Evolutionary conservation across 2,113 vertebrate species (phyloP).

Genomic region (Athene noctua): DNA sequence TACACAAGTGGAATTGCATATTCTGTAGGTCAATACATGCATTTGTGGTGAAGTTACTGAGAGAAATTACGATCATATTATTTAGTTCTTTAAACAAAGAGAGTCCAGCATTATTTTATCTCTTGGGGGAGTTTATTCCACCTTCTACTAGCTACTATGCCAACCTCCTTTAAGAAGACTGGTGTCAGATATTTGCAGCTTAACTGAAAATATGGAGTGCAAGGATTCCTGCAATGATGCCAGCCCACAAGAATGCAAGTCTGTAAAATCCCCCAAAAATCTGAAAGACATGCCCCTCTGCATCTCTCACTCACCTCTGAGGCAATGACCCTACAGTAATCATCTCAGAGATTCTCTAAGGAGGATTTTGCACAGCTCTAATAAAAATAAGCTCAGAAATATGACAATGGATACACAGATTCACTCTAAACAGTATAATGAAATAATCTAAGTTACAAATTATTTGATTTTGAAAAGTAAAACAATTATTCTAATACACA

Average conservation of each 20-base stretch:
- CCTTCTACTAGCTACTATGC: background rate
- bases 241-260: background rate
- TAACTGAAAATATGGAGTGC: background rate
- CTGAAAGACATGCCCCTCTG: accelerated
- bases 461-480: background rate
- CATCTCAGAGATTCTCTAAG: background rate
- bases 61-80: background rate
- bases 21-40: background rate
- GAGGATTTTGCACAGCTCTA: background rate
- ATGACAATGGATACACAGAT: background rate
- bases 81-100: background rate
- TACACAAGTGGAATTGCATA: background rate
- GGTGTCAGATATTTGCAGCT: background rate
- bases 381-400: background rate
- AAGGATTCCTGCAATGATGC: background rate
- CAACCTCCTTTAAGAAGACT: background rate
- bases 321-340: background rate
- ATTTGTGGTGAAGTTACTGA: background rate
- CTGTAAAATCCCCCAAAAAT: background rate
- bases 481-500: background rate
- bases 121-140: background rate
- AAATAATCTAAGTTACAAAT: background rate
- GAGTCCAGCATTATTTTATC: background rate
- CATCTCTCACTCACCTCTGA: background rate
- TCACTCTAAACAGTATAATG: background rate